Conservation (phyloP, 1,140 invertebrate species). For the Drosophila quadrilineata region DNA sequence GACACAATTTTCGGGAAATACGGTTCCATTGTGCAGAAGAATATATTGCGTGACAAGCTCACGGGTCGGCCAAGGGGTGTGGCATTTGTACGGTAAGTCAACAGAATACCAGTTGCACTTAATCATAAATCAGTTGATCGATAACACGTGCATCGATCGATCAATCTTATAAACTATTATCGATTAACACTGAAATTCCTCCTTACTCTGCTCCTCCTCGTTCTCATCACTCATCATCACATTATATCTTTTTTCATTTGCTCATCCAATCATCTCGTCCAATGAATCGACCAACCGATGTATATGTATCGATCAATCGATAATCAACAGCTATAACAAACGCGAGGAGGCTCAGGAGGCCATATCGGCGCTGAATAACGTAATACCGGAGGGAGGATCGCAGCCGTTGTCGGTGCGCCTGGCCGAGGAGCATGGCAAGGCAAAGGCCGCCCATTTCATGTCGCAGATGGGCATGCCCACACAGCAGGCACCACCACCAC, state of each 20-base stretch:
- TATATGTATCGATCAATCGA: neutral
- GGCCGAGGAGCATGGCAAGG: constrained; percentile 96
- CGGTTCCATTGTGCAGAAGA: constrained; percentile 94
- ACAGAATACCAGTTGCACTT: neutral
- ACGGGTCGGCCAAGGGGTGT: constrained; percentile 93
- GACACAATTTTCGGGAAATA: constrained; percentile 92
- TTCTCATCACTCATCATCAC: too few relatives aligned
- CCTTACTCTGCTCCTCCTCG: too few relatives aligned
- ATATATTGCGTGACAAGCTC: constrained; percentile 93
- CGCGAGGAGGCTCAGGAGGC: constrained; percentile 94
- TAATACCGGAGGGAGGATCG: constrained; percentile 90
- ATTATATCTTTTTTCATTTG: constrained; percentile 10
- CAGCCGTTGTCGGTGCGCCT: constrained; percentile 91
- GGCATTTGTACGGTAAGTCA: constrained; percentile 93
- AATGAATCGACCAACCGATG: neutral
- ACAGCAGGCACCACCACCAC: constrained; percentile 51
- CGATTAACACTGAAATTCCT: too few relatives aligned
- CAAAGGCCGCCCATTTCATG: constrained; percentile 85
- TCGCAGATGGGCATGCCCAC: constrained; percentile 70
- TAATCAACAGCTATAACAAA: constrained; percentile 81
- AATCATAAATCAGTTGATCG: neutral
- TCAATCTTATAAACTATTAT: too few relatives aligned
- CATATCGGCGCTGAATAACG: constrained; percentile 91
- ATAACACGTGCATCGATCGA: too few relatives aligned
- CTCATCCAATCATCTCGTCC: neutral